Conservation (phyloP, 2,113 vertebrate species). For the Gymnorhina tibicen region DNA sequence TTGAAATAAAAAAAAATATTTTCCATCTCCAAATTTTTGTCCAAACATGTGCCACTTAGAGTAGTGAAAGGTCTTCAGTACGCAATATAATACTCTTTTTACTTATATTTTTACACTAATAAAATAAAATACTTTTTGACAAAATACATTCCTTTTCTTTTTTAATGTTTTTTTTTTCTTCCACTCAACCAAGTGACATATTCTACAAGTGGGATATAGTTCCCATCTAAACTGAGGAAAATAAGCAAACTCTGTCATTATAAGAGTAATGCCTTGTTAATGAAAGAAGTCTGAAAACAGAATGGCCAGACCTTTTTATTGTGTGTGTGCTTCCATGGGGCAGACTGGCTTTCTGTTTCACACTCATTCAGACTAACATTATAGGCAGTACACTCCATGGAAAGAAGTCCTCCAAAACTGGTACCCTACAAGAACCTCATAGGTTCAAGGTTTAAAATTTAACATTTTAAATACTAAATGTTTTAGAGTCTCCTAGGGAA, state of each 20-base stretch:
- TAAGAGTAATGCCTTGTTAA: not conserved
- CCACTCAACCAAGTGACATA: not conserved
- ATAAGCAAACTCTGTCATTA: not conserved
- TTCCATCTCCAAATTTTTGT: not conserved
- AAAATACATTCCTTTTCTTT: not conserved
- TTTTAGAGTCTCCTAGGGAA: not conserved
- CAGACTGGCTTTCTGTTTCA: not conserved
- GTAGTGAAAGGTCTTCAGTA: not conserved
- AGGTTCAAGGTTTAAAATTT: not conserved
- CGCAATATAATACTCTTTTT: not conserved
- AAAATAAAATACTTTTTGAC: not conserved
- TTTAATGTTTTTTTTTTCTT: not conserved
- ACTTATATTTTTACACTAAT: not conserved
- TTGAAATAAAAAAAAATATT: not conserved
- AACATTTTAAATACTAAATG: not conserved
- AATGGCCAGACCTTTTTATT: not conserved
- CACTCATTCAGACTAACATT: not conserved
- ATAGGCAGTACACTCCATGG: rapidly evolving
- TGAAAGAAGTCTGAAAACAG: not conserved
- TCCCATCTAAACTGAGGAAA: not conserved
- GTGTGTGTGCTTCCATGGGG: no score
- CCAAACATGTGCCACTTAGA: not conserved
- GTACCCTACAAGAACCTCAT: not conserved
- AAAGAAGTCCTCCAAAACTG: not conserved
- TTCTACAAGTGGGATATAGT: not conserved